phyloP scores from a whole-genome alignment of 2,888 invertebrate genomes.

The Eubasilissa splendida region DNA sequence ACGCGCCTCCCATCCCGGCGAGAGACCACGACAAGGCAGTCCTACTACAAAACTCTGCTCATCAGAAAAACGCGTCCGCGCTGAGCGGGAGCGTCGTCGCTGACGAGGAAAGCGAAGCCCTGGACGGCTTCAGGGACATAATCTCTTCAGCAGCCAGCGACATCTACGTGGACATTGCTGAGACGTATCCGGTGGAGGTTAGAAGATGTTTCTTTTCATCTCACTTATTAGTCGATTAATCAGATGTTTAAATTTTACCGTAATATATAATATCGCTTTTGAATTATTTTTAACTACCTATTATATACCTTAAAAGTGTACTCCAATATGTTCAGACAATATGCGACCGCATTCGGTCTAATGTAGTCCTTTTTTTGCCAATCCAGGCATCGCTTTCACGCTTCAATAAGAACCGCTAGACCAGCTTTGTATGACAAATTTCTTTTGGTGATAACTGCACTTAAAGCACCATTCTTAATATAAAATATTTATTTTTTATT shows the following conservation, averaged over 20 bases:
- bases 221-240: too few relatives aligned
- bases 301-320: background rate
- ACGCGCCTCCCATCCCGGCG: background rate
- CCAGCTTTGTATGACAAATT: too few relatives aligned
- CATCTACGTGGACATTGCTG: slow-evolving; percentile 10
- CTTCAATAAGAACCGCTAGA: too few relatives aligned
- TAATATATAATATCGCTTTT: background rate
- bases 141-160: slow-evolving; percentile 13
- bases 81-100: background rate
- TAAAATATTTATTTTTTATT: too few relatives aligned
- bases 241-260: too few relatives aligned
- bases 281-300: background rate
- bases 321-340: too few relatives aligned
- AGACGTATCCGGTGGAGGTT: slow-evolving; percentile 9
- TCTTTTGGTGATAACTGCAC: too few relatives aligned
- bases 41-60: background rate
- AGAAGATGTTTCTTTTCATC: background rate
- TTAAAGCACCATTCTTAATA: too few relatives aligned
- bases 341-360: too few relatives aligned
- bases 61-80: background rate
- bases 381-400: too few relatives aligned
- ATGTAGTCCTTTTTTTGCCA: too few relatives aligned
- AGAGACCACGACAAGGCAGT: background rate
- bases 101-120: slow-evolving; percentile 10
- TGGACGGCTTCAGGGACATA: slow-evolving; percentile 16